These are phyloP conservation scores for Amphimallon solstitiale DNA, from an alignment of 2,888 invertebrate genomes.

Conservation along the genomic window DNA sequence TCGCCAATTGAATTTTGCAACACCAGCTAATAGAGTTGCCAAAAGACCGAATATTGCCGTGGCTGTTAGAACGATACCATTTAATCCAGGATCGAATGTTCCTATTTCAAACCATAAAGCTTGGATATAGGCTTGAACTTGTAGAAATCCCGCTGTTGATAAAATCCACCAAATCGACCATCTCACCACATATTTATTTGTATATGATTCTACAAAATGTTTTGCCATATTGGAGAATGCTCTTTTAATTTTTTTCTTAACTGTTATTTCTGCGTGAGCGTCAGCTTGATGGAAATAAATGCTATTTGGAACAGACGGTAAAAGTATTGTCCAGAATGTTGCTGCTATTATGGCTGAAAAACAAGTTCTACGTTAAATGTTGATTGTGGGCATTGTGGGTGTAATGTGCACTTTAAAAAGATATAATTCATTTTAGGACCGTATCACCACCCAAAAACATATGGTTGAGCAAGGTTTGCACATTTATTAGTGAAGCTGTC, in stretches of 20 bases:
- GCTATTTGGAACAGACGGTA: slow-evolving; percentile 78
- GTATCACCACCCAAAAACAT: too few species aligned
- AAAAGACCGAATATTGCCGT: slow-evolving; percentile 75
- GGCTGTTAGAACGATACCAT: slow-evolving; percentile 83
- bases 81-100: slow-evolving; percentile 48
- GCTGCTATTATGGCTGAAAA: slow-evolving; percentile 75
- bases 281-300: slow-evolving; percentile 76
- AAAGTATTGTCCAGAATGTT: slow-evolving; percentile 75
- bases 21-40: slow-evolving; percentile 68
- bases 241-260: slow-evolving; percentile 45
- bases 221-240: slow-evolving; percentile 67
- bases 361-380: too few species aligned
- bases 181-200: slow-evolving; percentile 70
- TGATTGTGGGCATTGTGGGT: too few species aligned
- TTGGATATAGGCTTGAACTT: slow-evolving; percentile 82
- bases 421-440: too few species aligned
- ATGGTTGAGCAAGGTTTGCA: too few species aligned
- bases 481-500: too few species aligned
- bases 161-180: slow-evolving; percentile 85
- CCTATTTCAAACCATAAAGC: slow-evolving; percentile 81
- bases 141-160: slow-evolving; percentile 77
- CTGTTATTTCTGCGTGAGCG: slow-evolving; percentile 39
- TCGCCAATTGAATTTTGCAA: slow-evolving; percentile 62
- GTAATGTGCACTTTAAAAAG: too few species aligned
- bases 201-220: slow-evolving; percentile 70